Base-by-base conservation (phyloP, 2,113 vertebrate species). In the Psilopsiagon aurifrons region DNA sequence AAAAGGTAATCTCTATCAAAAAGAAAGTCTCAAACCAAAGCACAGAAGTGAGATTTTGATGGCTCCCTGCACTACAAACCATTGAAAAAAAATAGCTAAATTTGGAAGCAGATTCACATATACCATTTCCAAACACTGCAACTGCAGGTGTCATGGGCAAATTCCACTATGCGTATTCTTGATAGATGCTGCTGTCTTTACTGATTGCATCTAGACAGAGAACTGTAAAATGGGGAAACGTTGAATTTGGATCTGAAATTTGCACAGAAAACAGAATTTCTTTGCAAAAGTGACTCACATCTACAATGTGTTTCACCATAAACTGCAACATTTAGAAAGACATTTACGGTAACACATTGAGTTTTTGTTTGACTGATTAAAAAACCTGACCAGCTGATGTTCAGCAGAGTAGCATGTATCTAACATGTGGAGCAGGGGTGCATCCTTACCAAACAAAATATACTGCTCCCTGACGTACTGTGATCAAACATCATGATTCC, bases 301-400 rank as follows among this genome's bases (percentile, higher is more conserved):
- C 57, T 96, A 92, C 86, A 86, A 90, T 9, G 62, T 66, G 55
- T 85, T 91, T 93, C 63, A 92, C 84, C 71, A 86, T 80, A 85
- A 68, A 95, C 87, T 78, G 62, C 60, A 75, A 92, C 47, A 81
- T 52, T 93, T 85, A 33, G 55, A 88, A 93, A 52, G 59, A 83
- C 23, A 83, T 94, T 95, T 96, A 93, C 75, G 73, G 77, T 90
- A 80, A 83, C 71, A 94, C 20, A 75, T 47, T 54, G 88, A 83
- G 35, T 11, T 71, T n/a, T 71, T 33, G 52, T 60, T 74, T 84
- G 88, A 93, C 78, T 62, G 54, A 35, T 59, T 35, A 96, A 81
- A 74, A 27, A 68, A 47, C 52, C 57, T n/a, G 33, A 59, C 20
- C 13, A 79, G 24, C 39, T 62, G 43, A 64, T 1, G 3, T 20